Evolutionary conservation across 1,140 invertebrate species (phyloP).

Genomic region (Drosophila pallidifrons): DNA sequence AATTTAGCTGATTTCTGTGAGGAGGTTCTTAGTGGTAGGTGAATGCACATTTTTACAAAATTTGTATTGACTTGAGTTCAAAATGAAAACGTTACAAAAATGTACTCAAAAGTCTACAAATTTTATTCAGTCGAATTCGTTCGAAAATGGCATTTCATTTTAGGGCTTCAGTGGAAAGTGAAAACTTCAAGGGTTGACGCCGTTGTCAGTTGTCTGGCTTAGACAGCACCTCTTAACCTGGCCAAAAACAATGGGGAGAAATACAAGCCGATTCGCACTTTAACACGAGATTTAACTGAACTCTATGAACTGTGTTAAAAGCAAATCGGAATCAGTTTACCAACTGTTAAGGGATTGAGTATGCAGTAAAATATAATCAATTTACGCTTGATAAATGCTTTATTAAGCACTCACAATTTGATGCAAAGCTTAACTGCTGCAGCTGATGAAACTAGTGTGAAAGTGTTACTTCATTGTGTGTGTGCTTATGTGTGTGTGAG

Average conservation of each 20-base stretch:
- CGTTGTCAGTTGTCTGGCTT: constrained; percentile 60
- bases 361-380: constrained; percentile 9
- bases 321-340: constrained; percentile 44
- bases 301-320: constrained; percentile 45
- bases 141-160: constrained; percentile 18
- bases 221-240: constrained; percentile 65
- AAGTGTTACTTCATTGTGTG: not conserved
- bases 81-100: not conserved
- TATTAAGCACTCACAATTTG: constrained; percentile 23
- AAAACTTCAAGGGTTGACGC: constrained; percentile 48
- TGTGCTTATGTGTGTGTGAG: not conserved
- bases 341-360: not conserved
- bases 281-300: constrained; percentile 80
- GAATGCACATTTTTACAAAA: too few relatives aligned
- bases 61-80: too few relatives aligned
- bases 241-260: constrained; percentile 37
- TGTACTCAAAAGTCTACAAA: constrained; percentile 10
- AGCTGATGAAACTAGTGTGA: constrained; percentile 35
- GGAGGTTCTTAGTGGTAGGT: too few relatives aligned
- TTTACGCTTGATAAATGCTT: constrained; percentile 26
- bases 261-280: constrained; percentile 49
- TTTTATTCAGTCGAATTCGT: constrained; percentile 37
- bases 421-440: constrained; percentile 44
- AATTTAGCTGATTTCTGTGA: too few relatives aligned
- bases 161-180: constrained; percentile 52